phyloP scores from a whole-genome alignment of 2,797 vertebrate species.

The Acanthornis magna region DNA sequence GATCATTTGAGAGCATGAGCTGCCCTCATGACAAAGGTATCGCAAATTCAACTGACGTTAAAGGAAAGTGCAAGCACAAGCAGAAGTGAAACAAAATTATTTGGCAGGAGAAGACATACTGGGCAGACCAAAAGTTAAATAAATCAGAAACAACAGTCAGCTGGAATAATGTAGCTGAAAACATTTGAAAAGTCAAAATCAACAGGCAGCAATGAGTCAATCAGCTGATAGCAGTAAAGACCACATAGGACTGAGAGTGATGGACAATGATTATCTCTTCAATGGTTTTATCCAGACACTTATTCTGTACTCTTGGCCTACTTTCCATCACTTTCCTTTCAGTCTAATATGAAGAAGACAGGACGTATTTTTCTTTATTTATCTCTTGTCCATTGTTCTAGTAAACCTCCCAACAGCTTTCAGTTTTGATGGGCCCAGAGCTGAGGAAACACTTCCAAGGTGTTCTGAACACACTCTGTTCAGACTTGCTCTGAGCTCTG shows the following conservation, averaged over 20 bases:
- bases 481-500: not conserved
- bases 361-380: not conserved
- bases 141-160: not conserved
- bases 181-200: not conserved
- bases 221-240: not conserved
- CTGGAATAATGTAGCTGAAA: not conserved
- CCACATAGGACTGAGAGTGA: not conserved
- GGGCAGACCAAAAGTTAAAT: not conserved
- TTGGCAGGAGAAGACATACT: not conserved
- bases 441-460: not conserved
- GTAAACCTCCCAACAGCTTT: not conserved
- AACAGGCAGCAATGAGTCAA: not conserved
- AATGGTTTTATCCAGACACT: not conserved
- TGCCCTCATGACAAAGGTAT: not conserved
- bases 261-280: not conserved
- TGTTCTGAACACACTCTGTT: not conserved
- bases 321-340: not conserved
- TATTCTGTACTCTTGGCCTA: not conserved
- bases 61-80: not conserved
- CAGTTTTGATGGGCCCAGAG: not conserved
- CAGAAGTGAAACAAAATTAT: not conserved
- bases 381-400: not conserved
- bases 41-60: not conserved
- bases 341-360: not conserved
- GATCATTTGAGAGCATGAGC: not conserved